phyloP scores from a whole-genome alignment of 1,140 invertebrate species.

The Drosophila elegans region DNA sequence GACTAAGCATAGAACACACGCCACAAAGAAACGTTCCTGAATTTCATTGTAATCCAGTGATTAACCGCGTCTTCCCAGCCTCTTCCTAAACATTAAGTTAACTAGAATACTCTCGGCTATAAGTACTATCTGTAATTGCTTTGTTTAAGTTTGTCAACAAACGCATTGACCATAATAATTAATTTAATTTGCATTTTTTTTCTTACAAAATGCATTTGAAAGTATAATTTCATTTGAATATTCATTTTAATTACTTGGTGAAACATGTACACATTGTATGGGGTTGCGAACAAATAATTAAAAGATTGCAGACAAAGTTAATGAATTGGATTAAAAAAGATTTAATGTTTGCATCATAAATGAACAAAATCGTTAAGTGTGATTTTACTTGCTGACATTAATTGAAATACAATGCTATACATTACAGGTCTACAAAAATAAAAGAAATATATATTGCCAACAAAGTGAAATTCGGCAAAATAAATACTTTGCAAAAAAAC shows the following conservation, averaged over 20 bases:
- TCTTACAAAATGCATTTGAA: constrained; percentile 9
- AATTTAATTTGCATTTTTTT: constrained; percentile 39
- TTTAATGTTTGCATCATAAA: constrained; percentile 2
- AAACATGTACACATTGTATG: neutral
- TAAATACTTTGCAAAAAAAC: no score
- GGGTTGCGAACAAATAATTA: constrained; percentile 8
- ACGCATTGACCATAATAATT: constrained; percentile 37
- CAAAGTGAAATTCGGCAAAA: no score
- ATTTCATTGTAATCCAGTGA: constrained; percentile 54
- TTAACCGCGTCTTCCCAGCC: constrained; percentile 64
- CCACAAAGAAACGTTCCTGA: constrained; percentile 49
- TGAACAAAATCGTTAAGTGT: neutral
- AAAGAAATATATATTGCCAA: no score
- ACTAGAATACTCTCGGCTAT: constrained; percentile 28
- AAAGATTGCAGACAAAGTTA: constrained; percentile 23
- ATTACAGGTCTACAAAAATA: no score
- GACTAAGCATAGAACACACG: constrained; percentile 1
- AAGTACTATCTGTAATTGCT: constrained; percentile 34
- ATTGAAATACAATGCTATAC: no score
- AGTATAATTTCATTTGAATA: constrained; percentile 29
- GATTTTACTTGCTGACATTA: no score
- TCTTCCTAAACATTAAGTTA: constrained; percentile 17
- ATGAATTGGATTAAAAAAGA: constrained; percentile 22
- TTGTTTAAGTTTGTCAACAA: constrained; percentile 38
- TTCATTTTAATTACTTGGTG: constrained; percentile 34